Evolutionary conservation across 2,888 invertebrate genomes (phyloP).

Genomic region (Trachelus troglodyta): DNA sequence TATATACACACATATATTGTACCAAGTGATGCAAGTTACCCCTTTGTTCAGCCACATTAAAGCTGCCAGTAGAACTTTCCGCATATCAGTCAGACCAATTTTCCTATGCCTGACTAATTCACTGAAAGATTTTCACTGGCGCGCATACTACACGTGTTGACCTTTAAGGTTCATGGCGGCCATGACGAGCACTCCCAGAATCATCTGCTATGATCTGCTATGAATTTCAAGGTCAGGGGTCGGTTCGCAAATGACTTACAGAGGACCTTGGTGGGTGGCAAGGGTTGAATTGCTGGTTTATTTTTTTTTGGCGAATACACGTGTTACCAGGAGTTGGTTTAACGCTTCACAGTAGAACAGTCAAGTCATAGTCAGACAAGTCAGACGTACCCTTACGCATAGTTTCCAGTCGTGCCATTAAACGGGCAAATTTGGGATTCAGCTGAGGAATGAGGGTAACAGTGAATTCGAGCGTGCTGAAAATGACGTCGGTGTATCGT

Average conservation of each 20-base stretch:
- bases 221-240: background rate
- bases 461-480: conserved; percentile 26
- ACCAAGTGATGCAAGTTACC: background rate
- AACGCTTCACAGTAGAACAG: background rate
- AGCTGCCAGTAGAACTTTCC: background rate
- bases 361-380: background rate
- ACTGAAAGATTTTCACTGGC: background rate
- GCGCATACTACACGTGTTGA: background rate
- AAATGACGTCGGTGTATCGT: conserved; percentile 26
- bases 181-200: background rate
- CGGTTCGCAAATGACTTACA: background rate
- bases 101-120: background rate
- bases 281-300: background rate
- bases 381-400: background rate
- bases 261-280: background rate
- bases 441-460: conserved; percentile 35
- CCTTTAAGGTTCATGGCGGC: background rate
- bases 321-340: background rate
- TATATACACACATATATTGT: background rate
- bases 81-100: background rate
- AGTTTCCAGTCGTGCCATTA: conserved; percentile 29
- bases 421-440: conserved; percentile 35
- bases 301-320: background rate
- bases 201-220: background rate
- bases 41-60: background rate